Percentiles rank a stretch among this genome's conserved stretches.
Evolutionary conservation across 1,140 invertebrate species (phyloP).

Genomic region (Pogonognathellus flavescens): DNA sequence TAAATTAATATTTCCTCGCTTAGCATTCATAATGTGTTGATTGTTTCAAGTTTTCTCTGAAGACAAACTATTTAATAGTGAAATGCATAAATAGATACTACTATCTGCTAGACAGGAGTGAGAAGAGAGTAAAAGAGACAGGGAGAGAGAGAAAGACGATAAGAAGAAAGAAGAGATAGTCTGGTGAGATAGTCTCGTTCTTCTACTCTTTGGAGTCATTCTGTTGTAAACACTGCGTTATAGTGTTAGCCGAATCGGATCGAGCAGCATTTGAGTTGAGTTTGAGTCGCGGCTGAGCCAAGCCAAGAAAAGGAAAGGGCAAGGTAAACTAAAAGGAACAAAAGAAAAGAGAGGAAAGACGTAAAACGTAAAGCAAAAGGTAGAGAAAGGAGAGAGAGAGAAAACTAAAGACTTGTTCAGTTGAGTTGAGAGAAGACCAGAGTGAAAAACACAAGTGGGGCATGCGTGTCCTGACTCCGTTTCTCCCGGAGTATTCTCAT

Average conservation of each 20-base stretch:
- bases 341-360: background rate
- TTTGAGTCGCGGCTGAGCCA: too few relatives aligned
- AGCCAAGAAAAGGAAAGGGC: too few relatives aligned
- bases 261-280: too few relatives aligned
- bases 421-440: background rate
- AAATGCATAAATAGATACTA: background rate
- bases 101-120: background rate
- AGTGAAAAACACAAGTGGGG: conserved; percentile 39
- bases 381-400: conserved; percentile 1
- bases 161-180: too few relatives aligned
- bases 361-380: background rate
- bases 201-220: too few relatives aligned
- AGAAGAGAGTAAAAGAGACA: background rate
- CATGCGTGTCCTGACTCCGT: conserved; percentile 26
- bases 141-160: background rate
- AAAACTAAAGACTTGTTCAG: conserved; percentile 38
- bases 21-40: conserved; percentile 41
- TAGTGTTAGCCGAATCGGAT: too few relatives aligned
- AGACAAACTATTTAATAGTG: background rate
- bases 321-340: background rate
- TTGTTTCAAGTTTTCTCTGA: background rate
- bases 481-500: background rate
- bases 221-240: too few relatives aligned
- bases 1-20: conserved; percentile 12
- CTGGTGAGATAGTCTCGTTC: too few relatives aligned